Evolutionary conservation across 2,888 invertebrate species (phyloP), one percentile per base, ranked within the genome.

Genomic region (Apotomis turbidana): DNA sequence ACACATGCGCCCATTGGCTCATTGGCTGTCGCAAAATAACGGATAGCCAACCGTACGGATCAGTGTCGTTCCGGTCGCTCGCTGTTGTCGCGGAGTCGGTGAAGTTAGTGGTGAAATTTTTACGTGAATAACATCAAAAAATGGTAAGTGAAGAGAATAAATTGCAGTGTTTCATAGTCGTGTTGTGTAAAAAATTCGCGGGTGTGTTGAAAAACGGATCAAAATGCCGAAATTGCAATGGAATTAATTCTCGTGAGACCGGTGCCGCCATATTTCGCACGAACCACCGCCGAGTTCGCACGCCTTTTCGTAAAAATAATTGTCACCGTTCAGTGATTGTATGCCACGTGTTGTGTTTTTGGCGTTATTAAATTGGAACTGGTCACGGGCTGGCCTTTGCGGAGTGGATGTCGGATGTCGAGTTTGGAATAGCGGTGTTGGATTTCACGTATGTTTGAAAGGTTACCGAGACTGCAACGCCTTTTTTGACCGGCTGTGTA

Each of bases 211-310:
- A 80, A 80, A 81, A 77, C 71, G 62, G 73, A 79, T 75, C 73
- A 64, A 77, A 81, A 86, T 80, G 75, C 74, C 81, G 86, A 85
- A 90, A 83, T 84, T 88, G 78, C 85, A 90, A 80, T 78, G 79
- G 77, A 86, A 84, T 79, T 79, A 71, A 79, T 81, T 82, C 80
- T 84, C 83, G 79, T 86, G 84, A 83, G 83, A 89, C 93, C 93
- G 93, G 93, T 90, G 93, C 93, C 91, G 92, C 92, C 93, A 93
- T 93, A 93, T 92, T 93, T 91, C 85, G 92, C 92, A 90, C 90
- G 87, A 88, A 87, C 87, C 86, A 86, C 83, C 83, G 83, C 79
- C 75, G 85, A 90, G 90, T 91, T 92, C 85, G 93, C 93, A 93
- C 90, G 90, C 91, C 88, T 92, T 90, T 92, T 91, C 84, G 78